These are phyloP conservation scores for Lysandra bellargus DNA, from an alignment of 2,888 invertebrate genomes.

Conservation along the genomic window DNA sequence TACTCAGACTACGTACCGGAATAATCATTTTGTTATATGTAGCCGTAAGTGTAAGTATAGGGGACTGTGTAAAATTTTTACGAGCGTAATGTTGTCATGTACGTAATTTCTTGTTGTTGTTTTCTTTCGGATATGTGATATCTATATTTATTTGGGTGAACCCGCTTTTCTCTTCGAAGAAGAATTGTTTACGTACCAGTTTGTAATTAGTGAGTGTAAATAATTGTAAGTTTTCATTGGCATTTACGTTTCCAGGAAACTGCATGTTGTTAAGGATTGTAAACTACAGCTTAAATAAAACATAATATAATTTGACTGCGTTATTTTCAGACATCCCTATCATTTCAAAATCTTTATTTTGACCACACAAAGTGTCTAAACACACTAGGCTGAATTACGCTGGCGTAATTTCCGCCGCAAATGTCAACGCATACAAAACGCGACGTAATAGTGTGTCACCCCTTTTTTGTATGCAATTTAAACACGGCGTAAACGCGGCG, in stretches of 20 bases:
- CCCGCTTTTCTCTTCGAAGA: slow-evolving; percentile 59
- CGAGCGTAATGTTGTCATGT: slow-evolving; percentile 34
- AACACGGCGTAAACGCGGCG: too few species aligned
- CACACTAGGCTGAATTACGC: too few species aligned
- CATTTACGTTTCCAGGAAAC: slow-evolving; percentile 73
- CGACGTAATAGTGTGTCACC: too few species aligned
- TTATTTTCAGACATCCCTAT: slow-evolving; percentile 36
- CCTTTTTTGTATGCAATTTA: too few species aligned
- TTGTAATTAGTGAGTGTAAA: slow-evolving; percentile 55
- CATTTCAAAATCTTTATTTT: background rate
- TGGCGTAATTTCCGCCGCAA: too few species aligned
- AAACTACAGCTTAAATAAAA: slow-evolving; percentile 73
- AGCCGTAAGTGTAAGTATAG: slow-evolving; percentile 32
- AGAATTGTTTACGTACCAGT: slow-evolving; percentile 54
- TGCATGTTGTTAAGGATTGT: slow-evolving; percentile 72
- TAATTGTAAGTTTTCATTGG: slow-evolving; percentile 50
- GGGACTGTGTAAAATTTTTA: slow-evolving; percentile 42
- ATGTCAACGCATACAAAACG: too few species aligned
- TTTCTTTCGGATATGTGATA: slow-evolving; percentile 36
- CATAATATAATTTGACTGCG: slow-evolving; percentile 57
- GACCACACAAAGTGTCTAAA: too few species aligned
- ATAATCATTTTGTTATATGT: slow-evolving; percentile 37
- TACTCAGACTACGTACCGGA: slow-evolving; percentile 40
- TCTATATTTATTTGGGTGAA: slow-evolving; percentile 29
- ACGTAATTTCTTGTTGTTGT: slow-evolving; percentile 36